A percentile compares a stretch with the other conserved stretches of the same genome.
phyloP scores from a whole-genome alignment of 2,797 vertebrate species.

The Sarcoramphus papa region DNA sequence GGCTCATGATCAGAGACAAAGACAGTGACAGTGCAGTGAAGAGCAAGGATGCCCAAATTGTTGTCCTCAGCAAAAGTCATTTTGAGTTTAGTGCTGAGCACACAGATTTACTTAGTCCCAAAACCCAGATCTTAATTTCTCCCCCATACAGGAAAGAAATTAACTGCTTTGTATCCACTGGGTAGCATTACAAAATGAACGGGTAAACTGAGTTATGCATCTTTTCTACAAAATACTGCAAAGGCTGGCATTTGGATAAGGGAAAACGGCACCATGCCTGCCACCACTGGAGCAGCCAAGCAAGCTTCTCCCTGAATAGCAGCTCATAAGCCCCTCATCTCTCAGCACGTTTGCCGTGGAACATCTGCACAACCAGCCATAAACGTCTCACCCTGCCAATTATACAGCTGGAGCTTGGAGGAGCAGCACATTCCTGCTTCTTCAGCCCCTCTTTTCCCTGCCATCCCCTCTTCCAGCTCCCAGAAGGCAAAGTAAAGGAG shows the following conservation, averaged over 20 bases:
- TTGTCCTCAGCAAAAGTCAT: neutral
- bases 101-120: neutral
- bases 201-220: neutral
- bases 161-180: neutral
- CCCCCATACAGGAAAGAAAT: neutral
- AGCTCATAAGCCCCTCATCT: neutral
- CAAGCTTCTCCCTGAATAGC: neutral
- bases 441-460: neutral
- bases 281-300: neutral
- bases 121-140: neutral
- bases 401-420: neutral
- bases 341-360: neutral
- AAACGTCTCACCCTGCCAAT: rapidly evolving
- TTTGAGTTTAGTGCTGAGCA: neutral
- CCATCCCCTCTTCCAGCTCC: neutral
- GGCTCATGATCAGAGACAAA: neutral
- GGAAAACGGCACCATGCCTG: neutral
- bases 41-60: neutral
- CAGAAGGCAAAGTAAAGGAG: neutral
- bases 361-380: neutral
- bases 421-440: neutral
- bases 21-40: neutral
- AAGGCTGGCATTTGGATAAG: neutral
- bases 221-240: neutral
- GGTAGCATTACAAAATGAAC: neutral